Evolutionary conservation across 2,113 vertebrate genomes (phyloP), one percentile per base, ranked within the genome.

Genomic region (Barbus barbus): DNA sequence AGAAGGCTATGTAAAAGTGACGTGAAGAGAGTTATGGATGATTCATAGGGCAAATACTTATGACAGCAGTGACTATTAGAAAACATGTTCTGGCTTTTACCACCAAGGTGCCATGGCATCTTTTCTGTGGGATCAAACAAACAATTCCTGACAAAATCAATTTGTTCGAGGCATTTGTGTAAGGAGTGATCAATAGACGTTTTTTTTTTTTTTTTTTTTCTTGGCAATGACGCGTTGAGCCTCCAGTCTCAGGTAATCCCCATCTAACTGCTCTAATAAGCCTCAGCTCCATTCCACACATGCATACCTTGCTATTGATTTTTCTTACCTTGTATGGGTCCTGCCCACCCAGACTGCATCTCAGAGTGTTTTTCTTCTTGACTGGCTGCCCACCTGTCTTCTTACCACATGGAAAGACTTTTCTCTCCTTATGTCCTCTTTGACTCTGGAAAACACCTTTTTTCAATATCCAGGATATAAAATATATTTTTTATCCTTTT

Each of bases 281-380:
- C 38, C 74, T 81, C 36, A 9, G 46, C 67, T 84, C 77, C 71
- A 76, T 81, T 84, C 82, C 74, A 83, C 69, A 38, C 73, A 77
- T 76, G 69, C 74, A 83, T 22, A 2, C 36, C 60, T 73, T 53
- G 36, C 26, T 73, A 87, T 84, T 82, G 86, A 89, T 89, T 87
- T 67, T 41, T 56, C 53, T 80, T 38, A 65, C 26, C 7, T 12
- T 81, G 72, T 41, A 24, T 5, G 61, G 22, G 38, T 18, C 46
- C 84, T 38, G 46, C 48, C 75, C 26, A 24, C 67, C 44, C 53
- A 58, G 28, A 16, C 53, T 81, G 28, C 24, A 60, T 80, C 74
- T 16, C 83, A 77, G 24, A 56, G 31, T 67, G 38, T 12, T 78
- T 73, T 83, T 65, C 67, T 61, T 83, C 36, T 24, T 41, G 69